Conservation (phyloP, 2,113 vertebrate genomes). For the Cathartes aura region DNA sequence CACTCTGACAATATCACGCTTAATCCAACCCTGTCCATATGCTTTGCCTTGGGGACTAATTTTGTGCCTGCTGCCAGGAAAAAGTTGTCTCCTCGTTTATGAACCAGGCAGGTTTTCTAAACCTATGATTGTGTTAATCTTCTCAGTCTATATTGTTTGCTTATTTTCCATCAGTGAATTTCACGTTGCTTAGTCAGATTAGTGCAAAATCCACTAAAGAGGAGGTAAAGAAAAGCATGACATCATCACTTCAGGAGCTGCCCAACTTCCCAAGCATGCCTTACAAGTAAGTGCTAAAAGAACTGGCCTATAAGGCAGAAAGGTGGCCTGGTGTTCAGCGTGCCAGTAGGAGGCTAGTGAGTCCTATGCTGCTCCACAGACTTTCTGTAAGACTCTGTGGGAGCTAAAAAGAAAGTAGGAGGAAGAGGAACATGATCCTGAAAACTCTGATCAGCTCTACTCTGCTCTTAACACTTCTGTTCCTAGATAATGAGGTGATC, state of each 20-base stretch:
- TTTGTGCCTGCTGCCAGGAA: neutral
- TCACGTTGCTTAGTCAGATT: neutral
- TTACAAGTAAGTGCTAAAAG: neutral
- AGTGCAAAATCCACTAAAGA: neutral
- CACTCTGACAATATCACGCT: neutral
- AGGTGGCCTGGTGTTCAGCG: neutral
- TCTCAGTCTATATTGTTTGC: neutral
- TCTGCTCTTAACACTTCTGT: neutral
- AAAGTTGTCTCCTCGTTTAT: neutral
- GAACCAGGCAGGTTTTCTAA: neutral
- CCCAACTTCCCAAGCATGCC: neutral
- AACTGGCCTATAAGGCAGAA: neutral
- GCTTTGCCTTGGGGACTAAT: neutral
- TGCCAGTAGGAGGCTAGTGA: neutral
- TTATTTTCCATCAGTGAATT: neutral
- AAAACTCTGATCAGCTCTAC: neutral
- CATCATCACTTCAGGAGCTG: neutral
- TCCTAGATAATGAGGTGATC: neutral
- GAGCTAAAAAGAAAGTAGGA: neutral
- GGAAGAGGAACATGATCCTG: neutral
- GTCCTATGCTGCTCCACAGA: rapidly evolving
- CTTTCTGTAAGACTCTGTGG: neutral
- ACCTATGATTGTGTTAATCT: neutral
- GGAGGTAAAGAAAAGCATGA: neutral
- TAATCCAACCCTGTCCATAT: neutral